A percentile compares a stretch with the other conserved stretches of the same genome.
These are phyloP conservation scores for Trisateles emortualis DNA, from an alignment of 2,888 invertebrate genomes.

Conservation along the genomic window DNA sequence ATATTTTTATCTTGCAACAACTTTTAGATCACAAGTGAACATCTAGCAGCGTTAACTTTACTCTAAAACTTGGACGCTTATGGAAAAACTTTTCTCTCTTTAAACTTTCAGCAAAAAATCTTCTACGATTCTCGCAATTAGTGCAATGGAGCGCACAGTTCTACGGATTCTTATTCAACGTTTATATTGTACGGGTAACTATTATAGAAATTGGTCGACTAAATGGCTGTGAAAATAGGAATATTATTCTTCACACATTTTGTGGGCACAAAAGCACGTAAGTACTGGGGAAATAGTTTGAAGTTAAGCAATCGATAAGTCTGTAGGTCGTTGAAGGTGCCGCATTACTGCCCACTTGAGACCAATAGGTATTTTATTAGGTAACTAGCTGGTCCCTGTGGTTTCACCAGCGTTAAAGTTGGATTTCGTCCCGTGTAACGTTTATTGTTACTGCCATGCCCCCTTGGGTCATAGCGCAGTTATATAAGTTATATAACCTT, in stretches of 20 bases:
- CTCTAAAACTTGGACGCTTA: conserved; percentile 13
- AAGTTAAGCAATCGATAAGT: conserved; percentile 48
- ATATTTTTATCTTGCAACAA: background rate
- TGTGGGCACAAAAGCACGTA: conserved; percentile 9
- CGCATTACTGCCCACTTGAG: conserved; percentile 34
- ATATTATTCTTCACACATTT: conserved; percentile 22
- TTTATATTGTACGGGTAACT: conserved; percentile 23
- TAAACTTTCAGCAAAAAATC: conserved; percentile 27
- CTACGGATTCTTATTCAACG: conserved; percentile 9
- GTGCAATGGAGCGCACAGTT: conserved; percentile 32
- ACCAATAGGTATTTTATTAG: conserved; percentile 45
- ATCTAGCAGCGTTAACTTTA: conserved; percentile 16
- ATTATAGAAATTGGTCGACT: conserved; percentile 5
- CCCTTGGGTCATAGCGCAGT: too few species aligned
- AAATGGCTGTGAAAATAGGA: conserved; percentile 14
- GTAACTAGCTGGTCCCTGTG: conserved; percentile 40
- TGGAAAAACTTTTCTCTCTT: conserved; percentile 20
- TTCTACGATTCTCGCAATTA: conserved; percentile 37
- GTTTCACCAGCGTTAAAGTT: too few species aligned
- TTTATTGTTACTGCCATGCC: too few species aligned
- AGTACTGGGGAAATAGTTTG: conserved; percentile 11
- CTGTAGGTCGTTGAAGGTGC: conserved; percentile 46
- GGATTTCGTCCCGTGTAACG: too few species aligned
- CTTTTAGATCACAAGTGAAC: conserved; percentile 18
- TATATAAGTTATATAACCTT: conserved; percentile 38